Percentiles rank a stretch among this genome's conserved stretches.
Evolutionary conservation across 2,797 vertebrate species (phyloP).

Genomic region (Lateolabrax maculatus): DNA sequence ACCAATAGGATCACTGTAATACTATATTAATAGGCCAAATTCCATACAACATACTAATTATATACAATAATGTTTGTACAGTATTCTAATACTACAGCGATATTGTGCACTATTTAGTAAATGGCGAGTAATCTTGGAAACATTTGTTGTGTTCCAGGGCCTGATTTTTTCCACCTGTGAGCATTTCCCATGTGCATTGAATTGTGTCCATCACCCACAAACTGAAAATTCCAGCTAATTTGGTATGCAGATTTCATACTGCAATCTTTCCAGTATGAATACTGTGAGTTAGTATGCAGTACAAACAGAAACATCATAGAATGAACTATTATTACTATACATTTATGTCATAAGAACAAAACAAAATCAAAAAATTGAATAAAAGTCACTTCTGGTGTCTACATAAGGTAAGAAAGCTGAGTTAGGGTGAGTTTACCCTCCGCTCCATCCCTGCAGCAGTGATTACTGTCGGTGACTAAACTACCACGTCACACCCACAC

Average conservation of each 20-base stretch:
- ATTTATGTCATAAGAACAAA: neutral
- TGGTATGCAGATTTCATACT: neutral
- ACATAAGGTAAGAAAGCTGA: constrained; percentile 4
- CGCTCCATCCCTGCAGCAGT: constrained; percentile 29
- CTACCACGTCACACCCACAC: constrained; percentile 14
- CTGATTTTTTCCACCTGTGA: constrained; percentile 2
- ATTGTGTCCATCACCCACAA: neutral
- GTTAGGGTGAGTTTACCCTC: constrained; percentile 4
- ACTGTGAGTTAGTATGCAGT: neutral
- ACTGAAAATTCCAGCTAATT: neutral
- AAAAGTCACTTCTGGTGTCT: neutral
- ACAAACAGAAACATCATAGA: neutral
- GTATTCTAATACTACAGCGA: neutral
- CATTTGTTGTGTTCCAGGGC: neutral
- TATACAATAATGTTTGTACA: neutral
- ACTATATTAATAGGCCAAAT: neutral
- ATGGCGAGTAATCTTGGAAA: neutral
- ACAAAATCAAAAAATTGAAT: too few relatives aligned
- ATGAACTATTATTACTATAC: neutral
- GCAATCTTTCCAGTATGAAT: neutral
- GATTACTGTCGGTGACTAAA: constrained; percentile 39
- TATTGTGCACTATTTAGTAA: neutral
- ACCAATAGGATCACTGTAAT: neutral
- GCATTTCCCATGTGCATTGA: neutral
- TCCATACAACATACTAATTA: neutral